These are phyloP conservation scores for Styela clava DNA, from an alignment of 23 tunicate species.

Conservation along the genomic window DNA sequence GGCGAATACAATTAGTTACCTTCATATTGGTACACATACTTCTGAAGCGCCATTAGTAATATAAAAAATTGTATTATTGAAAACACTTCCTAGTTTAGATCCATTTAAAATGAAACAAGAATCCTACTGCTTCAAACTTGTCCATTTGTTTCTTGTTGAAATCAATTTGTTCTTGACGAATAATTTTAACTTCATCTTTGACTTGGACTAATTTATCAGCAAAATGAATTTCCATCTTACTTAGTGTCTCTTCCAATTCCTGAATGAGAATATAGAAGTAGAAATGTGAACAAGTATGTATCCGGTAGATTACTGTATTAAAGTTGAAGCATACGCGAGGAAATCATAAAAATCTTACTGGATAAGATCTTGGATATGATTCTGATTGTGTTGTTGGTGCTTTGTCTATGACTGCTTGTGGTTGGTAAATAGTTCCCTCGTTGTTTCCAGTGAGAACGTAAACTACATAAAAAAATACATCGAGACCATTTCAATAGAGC, in stretches of 20 bases:
- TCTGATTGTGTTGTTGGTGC: not conserved
- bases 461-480: not conserved
- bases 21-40: too few species aligned
- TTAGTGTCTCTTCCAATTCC: constrained; percentile 11
- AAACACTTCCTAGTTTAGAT: too few species aligned
- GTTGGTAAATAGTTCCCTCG: not conserved
- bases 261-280: not conserved
- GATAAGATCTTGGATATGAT: not conserved
- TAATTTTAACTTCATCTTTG: not conserved
- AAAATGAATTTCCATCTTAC: constrained; percentile 14
- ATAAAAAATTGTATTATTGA: too few species aligned
- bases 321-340: not conserved
- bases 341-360: not conserved
- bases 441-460: not conserved
- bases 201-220: constrained; percentile 11
- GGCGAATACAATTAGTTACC: too few species aligned
- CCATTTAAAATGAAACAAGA: not conserved
- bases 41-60: too few species aligned
- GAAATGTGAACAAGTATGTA: not conserved
- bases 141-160: not conserved
- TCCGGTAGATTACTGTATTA: not conserved
- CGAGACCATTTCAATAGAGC: too few species aligned
- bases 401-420: not conserved
- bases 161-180: not conserved
- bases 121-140: not conserved